phyloP scores from a whole-genome alignment of 2,113 vertebrate genomes.

The Triplophysa rosa region DNA sequence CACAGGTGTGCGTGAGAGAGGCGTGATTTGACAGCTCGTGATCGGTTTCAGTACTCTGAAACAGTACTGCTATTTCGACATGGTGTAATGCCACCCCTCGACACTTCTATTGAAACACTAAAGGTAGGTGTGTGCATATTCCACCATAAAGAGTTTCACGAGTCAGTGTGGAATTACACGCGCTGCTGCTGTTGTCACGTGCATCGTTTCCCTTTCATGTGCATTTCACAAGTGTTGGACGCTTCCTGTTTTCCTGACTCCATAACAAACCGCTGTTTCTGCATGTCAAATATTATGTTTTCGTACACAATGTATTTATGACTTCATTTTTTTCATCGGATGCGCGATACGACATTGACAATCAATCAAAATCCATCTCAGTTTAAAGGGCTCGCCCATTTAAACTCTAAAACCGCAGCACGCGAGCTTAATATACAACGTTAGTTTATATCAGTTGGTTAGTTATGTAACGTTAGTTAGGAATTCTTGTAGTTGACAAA shows the following conservation, averaged over 20 bases:
- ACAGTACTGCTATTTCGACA: background rate
- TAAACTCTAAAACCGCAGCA: too few species aligned
- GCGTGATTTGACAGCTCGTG: background rate
- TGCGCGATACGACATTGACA: too few species aligned
- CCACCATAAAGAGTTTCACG: background rate
- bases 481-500: too few species aligned
- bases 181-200: background rate
- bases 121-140: background rate
- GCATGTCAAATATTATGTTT: background rate
- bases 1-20: background rate
- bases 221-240: background rate
- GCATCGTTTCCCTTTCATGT: background rate
- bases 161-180: conserved; percentile 3
- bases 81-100: background rate
- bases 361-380: too few species aligned
- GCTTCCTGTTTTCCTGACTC: background rate
- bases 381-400: too few species aligned
- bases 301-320: background rate
- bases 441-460: too few species aligned
- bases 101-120: background rate
- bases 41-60: background rate
- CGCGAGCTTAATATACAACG: too few species aligned
- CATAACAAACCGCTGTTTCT: background rate
- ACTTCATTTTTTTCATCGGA: too few species aligned
- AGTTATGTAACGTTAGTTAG: too few species aligned